Conservation (phyloP, 2,797 vertebrate species). For the Octomys mimax region DNA sequence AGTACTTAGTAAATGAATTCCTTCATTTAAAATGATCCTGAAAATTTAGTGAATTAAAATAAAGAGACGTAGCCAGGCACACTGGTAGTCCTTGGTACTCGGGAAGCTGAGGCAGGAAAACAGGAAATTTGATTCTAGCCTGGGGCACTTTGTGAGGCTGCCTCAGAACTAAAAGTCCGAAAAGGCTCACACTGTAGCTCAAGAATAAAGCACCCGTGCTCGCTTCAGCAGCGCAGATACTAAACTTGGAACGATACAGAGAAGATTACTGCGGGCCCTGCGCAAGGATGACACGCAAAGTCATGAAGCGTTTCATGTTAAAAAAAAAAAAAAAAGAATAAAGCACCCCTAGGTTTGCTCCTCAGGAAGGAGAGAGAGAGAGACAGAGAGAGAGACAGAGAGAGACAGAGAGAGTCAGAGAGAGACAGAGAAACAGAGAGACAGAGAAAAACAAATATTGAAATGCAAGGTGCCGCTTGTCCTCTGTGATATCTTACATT, state of each 20-base stretch:
- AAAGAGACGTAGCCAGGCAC: background rate
- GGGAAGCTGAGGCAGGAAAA: background rate
- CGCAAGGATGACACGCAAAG: no score
- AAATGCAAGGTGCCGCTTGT: background rate
- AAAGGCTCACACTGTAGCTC: background rate
- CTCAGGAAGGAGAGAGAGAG: no score
- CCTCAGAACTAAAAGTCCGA: background rate
- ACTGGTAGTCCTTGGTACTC: background rate
- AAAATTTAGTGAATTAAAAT: background rate
- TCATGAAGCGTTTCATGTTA: no score
- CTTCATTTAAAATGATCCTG: background rate
- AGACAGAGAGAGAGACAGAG: no score
- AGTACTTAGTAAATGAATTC: background rate
- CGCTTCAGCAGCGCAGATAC: no score
- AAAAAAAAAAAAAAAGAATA: no score
- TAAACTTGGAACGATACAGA: no score
- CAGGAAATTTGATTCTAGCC: background rate
- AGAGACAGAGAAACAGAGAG: no score
- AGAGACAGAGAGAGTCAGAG: no score
- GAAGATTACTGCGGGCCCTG: no score
- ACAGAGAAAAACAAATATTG: background rate
- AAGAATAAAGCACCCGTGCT: no score
- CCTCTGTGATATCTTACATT: background rate
- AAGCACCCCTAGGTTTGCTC: background rate
- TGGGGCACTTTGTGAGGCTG: background rate